Evolutionary conservation across 2,797 vertebrate genomes (phyloP).

Genomic region (Hozukius guyotensis): DNA sequence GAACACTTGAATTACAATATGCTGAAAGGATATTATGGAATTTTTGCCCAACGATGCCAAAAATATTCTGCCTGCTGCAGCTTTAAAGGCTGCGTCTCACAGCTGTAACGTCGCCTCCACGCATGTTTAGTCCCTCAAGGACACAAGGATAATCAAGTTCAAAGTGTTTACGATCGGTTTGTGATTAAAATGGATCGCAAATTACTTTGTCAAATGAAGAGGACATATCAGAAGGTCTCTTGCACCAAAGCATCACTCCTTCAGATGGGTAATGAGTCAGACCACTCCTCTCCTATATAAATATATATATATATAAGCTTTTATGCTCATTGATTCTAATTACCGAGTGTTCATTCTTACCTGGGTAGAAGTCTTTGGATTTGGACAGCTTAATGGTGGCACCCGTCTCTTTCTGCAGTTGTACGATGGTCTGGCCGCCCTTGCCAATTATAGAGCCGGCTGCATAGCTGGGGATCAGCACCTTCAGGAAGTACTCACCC

Average conservation of each 20-base stretch:
- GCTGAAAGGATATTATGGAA: too few relatives aligned
- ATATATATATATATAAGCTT: not conserved
- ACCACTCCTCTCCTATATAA: conserved; percentile 7
- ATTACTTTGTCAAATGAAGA: conserved; percentile 47
- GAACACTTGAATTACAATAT: too few relatives aligned
- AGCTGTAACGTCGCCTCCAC: conserved; percentile 1
- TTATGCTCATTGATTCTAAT: conserved; percentile 30
- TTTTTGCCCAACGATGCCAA: too few relatives aligned
- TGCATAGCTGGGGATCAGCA: conserved; percentile 97
- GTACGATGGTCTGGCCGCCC: conserved; percentile 95
- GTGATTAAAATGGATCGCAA: conserved; percentile 39
- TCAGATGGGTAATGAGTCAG: conserved; percentile 10
- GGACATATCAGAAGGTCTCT: conserved; percentile 19
- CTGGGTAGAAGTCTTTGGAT: conserved; percentile 98
- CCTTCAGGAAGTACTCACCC: conserved; percentile 96
- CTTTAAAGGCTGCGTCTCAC: not conserved
- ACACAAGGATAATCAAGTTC: conserved; percentile 30
- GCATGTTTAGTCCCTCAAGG: conserved; percentile 35
- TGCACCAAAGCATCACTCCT: conserved; percentile 3
- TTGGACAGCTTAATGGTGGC: conserved; percentile 97
- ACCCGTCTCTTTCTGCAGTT: conserved; percentile 95
- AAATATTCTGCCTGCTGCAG: too few relatives aligned
- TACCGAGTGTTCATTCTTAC: conserved; percentile 74
- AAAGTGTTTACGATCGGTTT: conserved; percentile 24
- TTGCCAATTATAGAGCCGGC: conserved; percentile 97